Evolutionary conservation across 2,113 vertebrate species (phyloP).

Genomic region (Choloepus hoffmanni): DNA sequence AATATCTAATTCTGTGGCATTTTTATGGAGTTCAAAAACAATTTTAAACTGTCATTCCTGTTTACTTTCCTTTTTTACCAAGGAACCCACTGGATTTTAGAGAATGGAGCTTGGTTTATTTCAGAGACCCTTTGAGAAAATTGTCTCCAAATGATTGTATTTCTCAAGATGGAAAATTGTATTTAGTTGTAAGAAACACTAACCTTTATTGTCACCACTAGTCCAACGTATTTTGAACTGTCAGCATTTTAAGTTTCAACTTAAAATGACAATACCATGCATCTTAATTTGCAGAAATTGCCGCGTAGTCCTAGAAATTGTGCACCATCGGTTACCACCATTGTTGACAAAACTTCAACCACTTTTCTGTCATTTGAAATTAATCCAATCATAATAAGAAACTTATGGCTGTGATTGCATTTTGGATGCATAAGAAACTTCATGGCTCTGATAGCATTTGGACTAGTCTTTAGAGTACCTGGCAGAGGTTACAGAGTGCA

Average conservation of each 20-base stretch:
- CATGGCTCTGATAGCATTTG: constrained; percentile 53
- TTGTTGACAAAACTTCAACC: constrained; percentile 58
- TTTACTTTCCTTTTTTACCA: constrained; percentile 48
- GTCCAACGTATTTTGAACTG: constrained; percentile 70
- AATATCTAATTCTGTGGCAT: constrained; percentile 55
- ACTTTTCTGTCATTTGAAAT: constrained; percentile 74
- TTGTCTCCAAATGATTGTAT: constrained; percentile 56
- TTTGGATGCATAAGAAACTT: background rate
- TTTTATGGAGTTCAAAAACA: constrained; percentile 38
- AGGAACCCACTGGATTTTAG: constrained; percentile 58
- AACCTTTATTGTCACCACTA: constrained; percentile 74
- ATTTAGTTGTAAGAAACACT: constrained; percentile 75
- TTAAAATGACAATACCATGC: constrained; percentile 70
- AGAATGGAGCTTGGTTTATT: constrained; percentile 34
- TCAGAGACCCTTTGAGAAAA: constrained; percentile 68
- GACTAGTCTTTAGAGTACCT: background rate
- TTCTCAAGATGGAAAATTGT: constrained; percentile 71
- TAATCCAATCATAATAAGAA: constrained; percentile 62
- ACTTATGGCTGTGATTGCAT: constrained; percentile 39
- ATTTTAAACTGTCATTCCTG: constrained; percentile 2
- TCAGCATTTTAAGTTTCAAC: constrained; percentile 76
- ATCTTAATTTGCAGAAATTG: constrained; percentile 79
- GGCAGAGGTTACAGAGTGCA: constrained; percentile 24
- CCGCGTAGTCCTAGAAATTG: constrained; percentile 25
- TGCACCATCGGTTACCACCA: constrained; percentile 61